phyloP scores from a whole-genome alignment of 2,888 invertebrate genomes.

The Falcaria lacertinaria region DNA sequence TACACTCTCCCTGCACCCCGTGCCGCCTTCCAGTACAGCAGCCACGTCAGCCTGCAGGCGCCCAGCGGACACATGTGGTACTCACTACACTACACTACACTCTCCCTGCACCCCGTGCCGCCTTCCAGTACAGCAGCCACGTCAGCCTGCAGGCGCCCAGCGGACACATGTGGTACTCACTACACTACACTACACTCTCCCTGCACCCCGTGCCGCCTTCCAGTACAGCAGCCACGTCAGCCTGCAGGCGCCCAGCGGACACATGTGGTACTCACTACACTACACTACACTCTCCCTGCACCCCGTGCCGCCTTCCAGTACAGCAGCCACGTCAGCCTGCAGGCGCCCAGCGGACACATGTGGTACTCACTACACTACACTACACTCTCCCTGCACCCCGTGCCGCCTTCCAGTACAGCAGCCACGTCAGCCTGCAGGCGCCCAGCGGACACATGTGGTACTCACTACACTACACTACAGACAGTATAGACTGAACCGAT shows the following conservation, averaged over 20 bases:
- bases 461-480: no score
- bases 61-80: conserved; percentile 99
- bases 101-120: conserved; percentile 63
- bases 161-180: conserved; percentile 98
- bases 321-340: conserved; percentile 97
- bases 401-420: conserved; percentile 99
- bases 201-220: no score
- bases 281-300: no score
- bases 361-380: no score
- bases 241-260: conserved; percentile 97
- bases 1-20: conserved; percentile 22
- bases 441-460: conserved; percentile 99
- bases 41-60: conserved; percentile 97
- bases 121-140: conserved; percentile 98
- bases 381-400: no score
- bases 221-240: conserved; percentile 99
- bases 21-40: conserved; percentile 97
- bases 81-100: conserved; percentile 22
- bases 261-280: conserved; percentile 98
- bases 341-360: conserved; percentile 98
- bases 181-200: no score
- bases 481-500: no score
- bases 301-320: no score
- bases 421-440: conserved; percentile 97
- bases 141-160: conserved; percentile 98